Base-by-base conservation (phyloP, 2,113 vertebrate genomes). In the Riparia riparia region DNA sequence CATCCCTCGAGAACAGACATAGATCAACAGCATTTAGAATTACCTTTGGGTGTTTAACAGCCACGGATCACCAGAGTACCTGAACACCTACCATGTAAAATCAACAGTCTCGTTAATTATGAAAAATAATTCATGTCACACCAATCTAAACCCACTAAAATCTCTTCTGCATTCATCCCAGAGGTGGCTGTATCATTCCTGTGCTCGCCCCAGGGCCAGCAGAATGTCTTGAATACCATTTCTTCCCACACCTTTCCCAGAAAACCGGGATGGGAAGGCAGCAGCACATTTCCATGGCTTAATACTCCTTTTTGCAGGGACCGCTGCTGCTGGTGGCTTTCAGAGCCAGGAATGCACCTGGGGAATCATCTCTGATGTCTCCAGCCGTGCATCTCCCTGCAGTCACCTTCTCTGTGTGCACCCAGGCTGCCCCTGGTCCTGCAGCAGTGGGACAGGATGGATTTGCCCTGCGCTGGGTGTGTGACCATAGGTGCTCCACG, bases 21-120 rank as follows among this genome's bases (percentile, higher is more conserved):
- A 96, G 95, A 94, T 97, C 96, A 97, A 95, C 89, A 96, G 66
- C 84, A 8, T 82, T 96, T 89, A 65, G 93, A 92, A 93, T 94
- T 94, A 91, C 90, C 44, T 93, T 82, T 85, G 89, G 94, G 86
- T 91, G 86, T 93, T 97, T 68, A 94, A 84, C 93, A 95, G 89
- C 94, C 78, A 82, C 42, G 73, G 91, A 93, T 96, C 95, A 94
- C 69, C 78, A 72, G 89, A 93, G 61, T 91, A 94, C 90, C 95
- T 95, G 93, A 95, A 93, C 74, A 94, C 93, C 96, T 95, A 91
- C 94, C 66, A 22, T 89, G 91, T 81, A 96, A 96, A 96, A 97
- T 91, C 93, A 94, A 97, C 95, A 94, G 24, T 60, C 91, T 82
- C 7, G 8, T 93, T 96, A 95, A 96, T 94, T 80, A 87, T 79